Conservation (phyloP, 37 sponge, comb jelly and placozoan genomes). For the Bolinopsis microptera region DNA sequence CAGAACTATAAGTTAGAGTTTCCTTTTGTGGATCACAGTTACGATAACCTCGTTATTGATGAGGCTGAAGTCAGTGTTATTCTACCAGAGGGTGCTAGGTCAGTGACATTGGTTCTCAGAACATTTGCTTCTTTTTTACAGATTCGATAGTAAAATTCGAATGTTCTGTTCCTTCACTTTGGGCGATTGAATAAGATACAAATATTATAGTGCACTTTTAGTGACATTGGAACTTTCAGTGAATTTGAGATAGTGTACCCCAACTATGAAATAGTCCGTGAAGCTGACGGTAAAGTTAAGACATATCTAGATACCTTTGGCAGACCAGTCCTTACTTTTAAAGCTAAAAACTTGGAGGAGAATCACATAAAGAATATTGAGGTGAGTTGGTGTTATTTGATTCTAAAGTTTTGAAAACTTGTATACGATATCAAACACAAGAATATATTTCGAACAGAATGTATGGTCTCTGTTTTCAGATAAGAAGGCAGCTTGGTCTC, state of each 20-base stretch:
- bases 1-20: conserved; percentile 79
- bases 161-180: background rate
- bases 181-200: background rate
- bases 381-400: background rate
- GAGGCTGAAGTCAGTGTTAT: conserved; percentile 73
- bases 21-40: conserved; percentile 87
- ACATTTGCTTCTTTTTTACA: too few relatives aligned
- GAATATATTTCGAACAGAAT: background rate
- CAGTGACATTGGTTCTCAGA: background rate
- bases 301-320: conserved; percentile 95
- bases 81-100: conserved; percentile 91
- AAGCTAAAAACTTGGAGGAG: conserved; percentile 79
- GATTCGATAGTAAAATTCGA: background rate
- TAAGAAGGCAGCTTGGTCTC: background rate
- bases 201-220: background rate
- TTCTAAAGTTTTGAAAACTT: background rate
- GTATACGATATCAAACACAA: background rate
- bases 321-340: conserved; percentile 80
- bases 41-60: conserved; percentile 84
- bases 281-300: conserved; percentile 22
- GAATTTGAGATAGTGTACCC: conserved; percentile 70
- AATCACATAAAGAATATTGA: conserved; percentile 93
- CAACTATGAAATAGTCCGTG: conserved; percentile 69
- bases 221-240: background rate
- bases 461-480: background rate